Base-by-base conservation (phyloP, 2,797 vertebrate genomes). In the Remorina albescens region DNA sequence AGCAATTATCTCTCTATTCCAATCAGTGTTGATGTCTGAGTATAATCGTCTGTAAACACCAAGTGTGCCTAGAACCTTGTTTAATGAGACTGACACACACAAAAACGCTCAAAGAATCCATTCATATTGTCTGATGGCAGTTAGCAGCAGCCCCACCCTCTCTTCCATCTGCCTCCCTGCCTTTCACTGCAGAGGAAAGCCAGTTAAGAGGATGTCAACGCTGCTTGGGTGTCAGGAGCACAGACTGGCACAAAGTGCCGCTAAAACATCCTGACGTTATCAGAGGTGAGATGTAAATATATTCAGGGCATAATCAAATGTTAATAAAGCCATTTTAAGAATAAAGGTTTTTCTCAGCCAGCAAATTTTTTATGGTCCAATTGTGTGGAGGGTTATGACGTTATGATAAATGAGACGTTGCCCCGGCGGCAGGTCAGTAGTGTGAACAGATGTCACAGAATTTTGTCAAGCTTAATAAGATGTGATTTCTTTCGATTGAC, bases 1-100 rank as follows among this genome's bases (percentile, higher is more conserved):
- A 85, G 78, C 76, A 81, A 91, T 91, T 89, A 91, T 88, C 83
- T 80, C 83, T 83, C 67, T 81, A 87, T 76, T 82, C 71, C 82
- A 87, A 89, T 92, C 81, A 84, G 70, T 70, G 79, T 64, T 87
- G 84, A 88, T 83, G 88, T 74, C 76, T 81, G 82, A 56, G 61
- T 83, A 88, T 83, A 84, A 87, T 85, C 58, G 55, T 80, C 75
- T 82, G 84, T 87, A 86, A 91, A 91, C 83, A 86, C 58, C 63
- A 84, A 86, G 77, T 77, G 72, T 8, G 30, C 60, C 59, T 34
- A 74, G 65, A n/a, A 73, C 74, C 71, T 79, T 71, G 41, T 84
- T 87, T 88, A 86, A 92, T 91, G 83, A 88, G 77, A 78, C 59
- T 50, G 37, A 34, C 69, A 67, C 78, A 67, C 71, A 59, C 67